Conservation (phyloP, 2,113 vertebrate genomes). For the Ondatra zibethicus region DNA sequence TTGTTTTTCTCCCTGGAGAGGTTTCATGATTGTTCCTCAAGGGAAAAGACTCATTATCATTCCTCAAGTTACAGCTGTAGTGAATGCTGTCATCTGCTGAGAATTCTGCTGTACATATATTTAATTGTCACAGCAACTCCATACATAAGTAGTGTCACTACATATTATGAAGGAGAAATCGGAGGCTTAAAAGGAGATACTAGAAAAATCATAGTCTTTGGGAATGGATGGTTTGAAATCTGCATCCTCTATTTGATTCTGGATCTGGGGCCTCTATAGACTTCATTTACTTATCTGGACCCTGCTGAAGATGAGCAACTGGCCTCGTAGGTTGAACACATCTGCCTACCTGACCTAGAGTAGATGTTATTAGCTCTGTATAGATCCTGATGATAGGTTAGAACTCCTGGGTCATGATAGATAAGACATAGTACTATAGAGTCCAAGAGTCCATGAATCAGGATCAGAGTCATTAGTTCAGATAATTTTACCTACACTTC, state of each 20-base stretch:
- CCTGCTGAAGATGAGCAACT: not conserved
- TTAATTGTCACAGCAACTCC: constrained; percentile 17
- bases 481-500: constrained; percentile 34
- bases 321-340: not conserved
- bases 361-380: constrained; percentile 6
- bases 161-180: constrained; percentile 16
- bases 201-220: constrained; percentile 3
- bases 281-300: not conserved
- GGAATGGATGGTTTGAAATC: not conserved
- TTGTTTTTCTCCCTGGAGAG: not conserved
- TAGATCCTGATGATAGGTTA: not conserved
- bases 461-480: constrained; percentile 55
- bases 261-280: not conserved
- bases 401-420: constrained; percentile 19
- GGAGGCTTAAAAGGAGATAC: constrained; percentile 20
- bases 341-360: not conserved
- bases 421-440: not conserved
- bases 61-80: constrained; percentile 4
- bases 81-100: constrained; percentile 32
- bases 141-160: not conserved
- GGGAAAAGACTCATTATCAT: not conserved
- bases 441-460: constrained; percentile 23
- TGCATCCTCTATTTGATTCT: not conserved
- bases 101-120: not conserved
- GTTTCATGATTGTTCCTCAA: constrained; percentile 1